These are phyloP conservation scores for Balaenoptera acutorostrata DNA, from an alignment of 2,113 vertebrate genomes.

Conservation along the genomic window DNA sequence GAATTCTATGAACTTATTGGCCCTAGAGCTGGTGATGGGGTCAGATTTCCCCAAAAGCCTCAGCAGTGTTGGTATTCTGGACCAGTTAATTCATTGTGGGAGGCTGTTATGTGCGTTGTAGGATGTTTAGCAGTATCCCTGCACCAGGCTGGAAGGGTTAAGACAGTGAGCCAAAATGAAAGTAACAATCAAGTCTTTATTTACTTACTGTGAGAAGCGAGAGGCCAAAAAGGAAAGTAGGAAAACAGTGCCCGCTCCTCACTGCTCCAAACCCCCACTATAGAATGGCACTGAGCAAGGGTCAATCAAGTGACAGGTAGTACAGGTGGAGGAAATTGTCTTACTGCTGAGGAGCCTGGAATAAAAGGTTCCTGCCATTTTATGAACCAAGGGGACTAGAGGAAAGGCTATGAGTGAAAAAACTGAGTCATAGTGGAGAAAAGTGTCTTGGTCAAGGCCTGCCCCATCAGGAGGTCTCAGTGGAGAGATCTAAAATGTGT, in stretches of 20 bases:
- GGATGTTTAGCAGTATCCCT: not conserved
- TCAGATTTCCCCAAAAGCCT: not conserved
- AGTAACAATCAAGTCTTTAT: not conserved
- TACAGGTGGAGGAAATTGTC: not conserved
- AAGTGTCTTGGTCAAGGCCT: not conserved
- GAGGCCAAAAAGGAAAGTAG: not conserved
- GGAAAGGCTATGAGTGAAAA: not conserved
- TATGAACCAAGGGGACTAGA: not conserved
- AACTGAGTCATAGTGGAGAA: not conserved
- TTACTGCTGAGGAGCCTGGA: not conserved
- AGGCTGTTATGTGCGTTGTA: not conserved
- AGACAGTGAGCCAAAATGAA: not conserved
- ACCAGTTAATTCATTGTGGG: not conserved
- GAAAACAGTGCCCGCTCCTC: not conserved
- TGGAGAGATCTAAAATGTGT: not conserved
- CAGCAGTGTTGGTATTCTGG: not conserved
- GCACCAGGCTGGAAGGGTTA: not conserved
- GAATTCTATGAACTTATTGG: not conserved
- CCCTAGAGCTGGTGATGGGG: not conserved
- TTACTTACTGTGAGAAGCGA: not conserved
- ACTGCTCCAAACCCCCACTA: fast-evolving
- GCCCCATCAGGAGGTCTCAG: not conserved
- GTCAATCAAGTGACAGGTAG: not conserved
- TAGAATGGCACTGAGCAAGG: not conserved
- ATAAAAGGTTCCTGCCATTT: not conserved